Base-by-base conservation (phyloP, 2,888 invertebrate genomes). In the Pasiphila rectangulata region DNA sequence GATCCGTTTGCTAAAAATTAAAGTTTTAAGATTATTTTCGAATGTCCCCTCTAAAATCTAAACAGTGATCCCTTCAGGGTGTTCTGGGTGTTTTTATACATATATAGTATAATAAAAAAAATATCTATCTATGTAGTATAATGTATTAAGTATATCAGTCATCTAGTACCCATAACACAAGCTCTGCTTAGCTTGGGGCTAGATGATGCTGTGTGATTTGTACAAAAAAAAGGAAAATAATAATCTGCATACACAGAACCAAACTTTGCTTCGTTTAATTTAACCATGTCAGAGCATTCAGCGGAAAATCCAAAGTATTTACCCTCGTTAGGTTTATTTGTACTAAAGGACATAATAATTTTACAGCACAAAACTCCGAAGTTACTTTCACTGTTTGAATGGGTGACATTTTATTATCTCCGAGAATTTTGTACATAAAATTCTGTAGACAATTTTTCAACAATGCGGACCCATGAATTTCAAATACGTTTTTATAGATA, bases 401-500 rank as follows among this genome's bases (percentile, higher is more conserved):
- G 63, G 57, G 64, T 62, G 63, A 64, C 59, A 67, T 76, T 77
- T 76, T 74, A 72, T 71, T 74, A 74, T 78, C 68, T 70, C 63
- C 56, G 64, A 72, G 69, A 75, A 67, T 70, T 73, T 66, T 72
- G 75, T 74, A 71, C 75, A 75, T 72, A 80, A 77, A 78, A 75
- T 75, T 75, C 75, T 72, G 65, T 64, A 75, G 75, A 79, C 76
- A 75, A 75, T 83, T 79, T 84, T 83, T 80, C 77, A 81, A 74
- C 77, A 69, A 74, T 69, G 67, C 74, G 66, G 72, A 72, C 71
- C 75, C 79, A 80, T 82, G 83, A 83, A 84, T 83, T 83, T 81
- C 79, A 80, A 84, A 83, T 83, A 79, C 76, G 75, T 75, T 83
- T 80, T 79, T 78, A 76, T 64, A 81, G 83, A 83, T 83, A 84